These are phyloP conservation scores for Solenopsis fugax DNA, from an alignment of 1,140 invertebrate genomes.

Conservation along the genomic window DNA sequence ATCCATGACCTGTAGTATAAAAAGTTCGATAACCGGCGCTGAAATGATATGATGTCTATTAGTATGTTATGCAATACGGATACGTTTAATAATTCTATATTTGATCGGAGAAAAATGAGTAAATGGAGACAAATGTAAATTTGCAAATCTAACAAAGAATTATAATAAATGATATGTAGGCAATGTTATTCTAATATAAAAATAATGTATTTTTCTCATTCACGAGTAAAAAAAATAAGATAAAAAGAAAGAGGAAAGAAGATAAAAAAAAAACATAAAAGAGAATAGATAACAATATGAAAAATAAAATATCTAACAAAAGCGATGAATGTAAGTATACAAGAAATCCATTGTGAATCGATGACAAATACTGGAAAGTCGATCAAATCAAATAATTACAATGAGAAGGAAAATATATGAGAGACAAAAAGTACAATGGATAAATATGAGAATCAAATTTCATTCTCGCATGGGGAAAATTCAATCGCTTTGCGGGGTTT, in stretches of 20 bases:
- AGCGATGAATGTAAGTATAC: neutral
- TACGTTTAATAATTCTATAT: neutral
- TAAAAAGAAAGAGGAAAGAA: neutral
- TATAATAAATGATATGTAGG: neutral
- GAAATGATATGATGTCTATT: neutral
- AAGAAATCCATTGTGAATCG: neutral
- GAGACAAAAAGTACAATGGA: neutral
- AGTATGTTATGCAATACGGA: neutral
- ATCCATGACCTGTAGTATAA: neutral
- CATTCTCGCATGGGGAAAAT: neutral
- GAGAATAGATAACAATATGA: neutral
- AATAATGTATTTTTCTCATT: neutral
- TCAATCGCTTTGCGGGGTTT: neutral
- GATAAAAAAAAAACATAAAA: neutral
- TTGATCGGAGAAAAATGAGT: neutral
- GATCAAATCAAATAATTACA: conserved; percentile 26
- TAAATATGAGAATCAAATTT: conserved; percentile 23
- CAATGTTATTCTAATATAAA: neutral
- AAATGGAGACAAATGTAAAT: conserved; percentile 3
- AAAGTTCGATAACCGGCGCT: neutral
- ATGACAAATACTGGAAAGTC: conserved; percentile 14
- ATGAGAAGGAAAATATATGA: neutral
- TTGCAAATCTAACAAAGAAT: neutral
- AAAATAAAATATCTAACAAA: conserved; percentile 14
- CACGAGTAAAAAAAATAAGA: neutral